phyloP scores from a whole-genome alignment of 2,113 vertebrate genomes.

The Archilochus colubris region DNA sequence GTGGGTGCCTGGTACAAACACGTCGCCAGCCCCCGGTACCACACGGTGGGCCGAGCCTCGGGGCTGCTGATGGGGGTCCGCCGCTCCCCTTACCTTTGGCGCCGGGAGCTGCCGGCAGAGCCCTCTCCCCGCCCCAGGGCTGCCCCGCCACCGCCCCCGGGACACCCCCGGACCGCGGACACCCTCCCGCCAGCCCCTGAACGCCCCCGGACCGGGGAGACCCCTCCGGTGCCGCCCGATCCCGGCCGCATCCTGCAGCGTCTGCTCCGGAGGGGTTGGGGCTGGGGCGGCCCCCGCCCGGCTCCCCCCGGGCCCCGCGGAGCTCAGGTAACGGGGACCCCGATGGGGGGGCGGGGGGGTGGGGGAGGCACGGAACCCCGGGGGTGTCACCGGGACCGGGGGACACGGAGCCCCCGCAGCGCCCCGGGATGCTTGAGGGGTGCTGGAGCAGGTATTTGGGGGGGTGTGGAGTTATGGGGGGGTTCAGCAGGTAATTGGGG shows the following conservation, averaged over 20 bases:
- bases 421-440: background rate
- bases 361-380: too few relatives aligned
- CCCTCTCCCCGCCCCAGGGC: background rate
- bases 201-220: too few relatives aligned
- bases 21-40: slow-evolving; percentile 68
- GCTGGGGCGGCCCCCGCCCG: background rate
- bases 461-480: background rate
- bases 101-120: background rate
- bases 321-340: slow-evolving; percentile 8
- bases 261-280: background rate
- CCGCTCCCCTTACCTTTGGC: slow-evolving; percentile 69
- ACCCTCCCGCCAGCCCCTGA: background rate
- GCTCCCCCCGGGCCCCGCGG: background rate
- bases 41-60: slow-evolving; percentile 74
- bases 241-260: background rate
- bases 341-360: background rate
- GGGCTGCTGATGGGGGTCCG: slow-evolving; percentile 72
- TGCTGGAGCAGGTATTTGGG: background rate
- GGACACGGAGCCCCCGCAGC: background rate
- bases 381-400: background rate
- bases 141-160: background rate
- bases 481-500: background rate
- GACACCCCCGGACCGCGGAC: background rate
- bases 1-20: slow-evolving; percentile 74
- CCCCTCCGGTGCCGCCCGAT: background rate